Evolutionary conservation across 1,140 invertebrate species (phyloP), one percentile per base, ranked within the genome.

Genomic region (Formica selysi): DNA sequence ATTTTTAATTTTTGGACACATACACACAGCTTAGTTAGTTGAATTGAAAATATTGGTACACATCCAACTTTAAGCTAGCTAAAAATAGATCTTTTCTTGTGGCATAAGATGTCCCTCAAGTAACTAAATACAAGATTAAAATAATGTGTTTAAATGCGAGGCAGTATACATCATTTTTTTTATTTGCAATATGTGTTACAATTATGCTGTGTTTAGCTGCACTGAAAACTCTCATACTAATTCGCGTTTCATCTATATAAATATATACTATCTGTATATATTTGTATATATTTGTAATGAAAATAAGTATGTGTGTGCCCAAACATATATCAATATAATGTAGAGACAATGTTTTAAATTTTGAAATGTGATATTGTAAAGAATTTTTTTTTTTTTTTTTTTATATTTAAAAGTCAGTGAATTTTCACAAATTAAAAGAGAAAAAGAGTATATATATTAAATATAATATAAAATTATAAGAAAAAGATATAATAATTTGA

Each of bases 71-170:
- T 85, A 91, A 91, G 92, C 83, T 70, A 81, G 86, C 93, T 94
- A 95, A 93, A 94, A 94, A 94, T 95, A 95, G 94, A 94, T 85
- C 89, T 92, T 94, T 94, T 94, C 91, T 92, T 89, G 89, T 91
- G 83, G 88, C 85, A 81, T 91, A 90, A 89, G 80, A 88, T 93
- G 68, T 83, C 91, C 90, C 88, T 87, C 85, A 94, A 92, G 91
- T 92, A 92, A 87, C 87, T 90, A 83, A 90, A 92, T 92, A 83
- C 89, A 70, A 91, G 90, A 90, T 91, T 88, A 44, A 51, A 87
- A 85, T 54, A 36, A 85, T 76, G 65, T 83, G 81, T 73, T 86
- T 68, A 76, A 83, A 74, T 73, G 57, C 26, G 38, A 81, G 67
- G n/a, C 79, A 73, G 38, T 83, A 41, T 36, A 83, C 79, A 73